Evolutionary conservation across 1,140 invertebrate species (phyloP), one percentile per base, ranked within the genome.

Genomic region (Pararge aegeria): DNA sequence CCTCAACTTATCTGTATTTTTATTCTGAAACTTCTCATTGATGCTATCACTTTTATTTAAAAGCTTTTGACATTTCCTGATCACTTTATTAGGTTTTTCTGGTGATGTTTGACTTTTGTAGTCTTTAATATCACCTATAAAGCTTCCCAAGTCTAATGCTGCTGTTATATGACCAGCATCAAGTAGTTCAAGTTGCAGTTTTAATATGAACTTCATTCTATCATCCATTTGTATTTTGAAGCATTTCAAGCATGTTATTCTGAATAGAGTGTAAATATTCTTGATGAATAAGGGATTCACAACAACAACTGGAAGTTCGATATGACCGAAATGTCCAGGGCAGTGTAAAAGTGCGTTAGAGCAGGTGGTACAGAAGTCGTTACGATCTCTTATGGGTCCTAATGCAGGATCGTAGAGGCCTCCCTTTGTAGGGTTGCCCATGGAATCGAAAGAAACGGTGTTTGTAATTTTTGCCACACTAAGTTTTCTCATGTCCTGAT

Each of bases 261-360:
- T 93, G 19, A 97, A 90, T 13, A 97, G 74, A 0, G 89, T 92
- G 60, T 91, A 93, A 12, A 98, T 90, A 38, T 92, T 90, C 79
- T 94, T 95, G 46, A 96, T 95, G 75, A 98, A 97, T 24, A 99
- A 70, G 2, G 98, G 98, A 93, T 99, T 99, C 38, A 97, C 94
- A 0, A 98, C 95, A 5, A 96, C 94, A 2, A 99, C 83, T 2
- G 97, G 96, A n/a, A 99, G 89, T 59, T 95, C 94, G 61, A 99
- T 98, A 75, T 99, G 96, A 0, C 98, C 98, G 90, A 98, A 95
- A 89, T 99, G 98, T 2, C 98, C 98, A 0, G 94, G 93, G 88
- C 98, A 99, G 57, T 93, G 90, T 9, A 90, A 68, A n/a, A 91
- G 74, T 61, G 89, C 92, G 58, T 94, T 92, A 5, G 92, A 91